These are phyloP conservation scores for Liposcelis brunnea DNA, from an alignment of 2,888 invertebrate species.

Conservation along the genomic window DNA sequence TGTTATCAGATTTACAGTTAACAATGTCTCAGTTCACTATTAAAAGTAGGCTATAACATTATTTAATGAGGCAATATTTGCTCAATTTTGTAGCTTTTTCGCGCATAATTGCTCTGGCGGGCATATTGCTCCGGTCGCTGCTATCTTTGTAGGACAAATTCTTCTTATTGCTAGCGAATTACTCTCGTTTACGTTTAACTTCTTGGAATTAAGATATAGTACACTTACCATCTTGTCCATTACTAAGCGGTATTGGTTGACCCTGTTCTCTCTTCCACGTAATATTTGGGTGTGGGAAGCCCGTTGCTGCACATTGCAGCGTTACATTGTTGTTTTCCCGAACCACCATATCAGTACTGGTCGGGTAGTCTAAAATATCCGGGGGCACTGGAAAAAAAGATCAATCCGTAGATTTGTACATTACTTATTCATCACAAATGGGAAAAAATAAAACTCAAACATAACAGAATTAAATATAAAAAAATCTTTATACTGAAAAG, in stretches of 20 bases:
- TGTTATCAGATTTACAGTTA: too few species aligned
- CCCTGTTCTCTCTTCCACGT: constrained; percentile 76
- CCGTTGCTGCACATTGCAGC: constrained; percentile 70
- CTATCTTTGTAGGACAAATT: too few species aligned
- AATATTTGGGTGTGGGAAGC: constrained; percentile 68
- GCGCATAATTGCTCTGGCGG: too few species aligned
- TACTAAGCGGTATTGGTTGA: constrained; percentile 34
- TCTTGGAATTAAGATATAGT: too few species aligned
- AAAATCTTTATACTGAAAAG: neutral
- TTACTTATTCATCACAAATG: neutral
- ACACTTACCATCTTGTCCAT: constrained; percentile 25
- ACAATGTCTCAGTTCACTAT: too few species aligned
- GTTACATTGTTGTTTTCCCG: constrained; percentile 74
- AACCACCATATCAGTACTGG: constrained; percentile 71
- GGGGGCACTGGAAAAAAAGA: constrained; percentile 49
- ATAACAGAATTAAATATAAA: neutral
- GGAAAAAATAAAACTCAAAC: neutral
- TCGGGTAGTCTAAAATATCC: constrained; percentile 71
- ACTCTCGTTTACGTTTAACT: too few species aligned
- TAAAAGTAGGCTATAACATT: too few species aligned
- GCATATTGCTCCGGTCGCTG: too few species aligned
- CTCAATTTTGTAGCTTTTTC: too few species aligned
- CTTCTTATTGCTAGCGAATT: too few species aligned
- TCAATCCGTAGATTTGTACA: too few species aligned
- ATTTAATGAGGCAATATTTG: too few species aligned